Conservation (phyloP, 2,113 vertebrate genomes). For the Eleginops maclovinus region DNA sequence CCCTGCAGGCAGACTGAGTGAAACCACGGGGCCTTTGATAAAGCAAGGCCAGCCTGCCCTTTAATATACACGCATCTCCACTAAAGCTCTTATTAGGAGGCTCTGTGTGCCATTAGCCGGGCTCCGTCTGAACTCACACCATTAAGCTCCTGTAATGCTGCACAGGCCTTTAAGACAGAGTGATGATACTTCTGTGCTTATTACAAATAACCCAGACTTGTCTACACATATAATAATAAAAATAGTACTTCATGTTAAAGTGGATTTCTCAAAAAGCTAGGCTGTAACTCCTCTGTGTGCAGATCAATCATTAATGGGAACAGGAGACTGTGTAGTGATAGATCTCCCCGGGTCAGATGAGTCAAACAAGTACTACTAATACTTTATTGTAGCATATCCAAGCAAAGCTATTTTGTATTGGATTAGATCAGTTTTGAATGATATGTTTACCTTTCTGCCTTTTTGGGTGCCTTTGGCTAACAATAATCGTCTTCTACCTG, state of each 20-base stretch:
- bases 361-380: not conserved
- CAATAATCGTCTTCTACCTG: not conserved
- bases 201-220: constrained; percentile 48
- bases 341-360: constrained; percentile 8
- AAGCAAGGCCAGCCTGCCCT: constrained; percentile 43
- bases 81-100: constrained; percentile 65
- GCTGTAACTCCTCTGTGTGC: constrained; percentile 10
- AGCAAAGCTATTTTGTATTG: not conserved
- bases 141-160: constrained; percentile 63
- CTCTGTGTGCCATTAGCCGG: constrained; percentile 59
- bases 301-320: constrained; percentile 29
- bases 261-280: constrained; percentile 14
- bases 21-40: constrained; percentile 36
- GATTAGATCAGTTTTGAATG: not conserved
- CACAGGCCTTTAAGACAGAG: constrained; percentile 39
- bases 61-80: constrained; percentile 55
- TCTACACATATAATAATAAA: constrained; percentile 34
- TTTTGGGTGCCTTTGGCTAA: too few species aligned
- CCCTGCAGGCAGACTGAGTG: constrained; percentile 19
- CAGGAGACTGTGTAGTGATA: constrained; percentile 3
- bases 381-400: not conserved
- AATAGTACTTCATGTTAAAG: constrained; percentile 5
- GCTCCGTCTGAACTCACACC: constrained; percentile 32
- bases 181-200: constrained; percentile 39
- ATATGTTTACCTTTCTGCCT: not conserved